Conservation (phyloP, 2,888 invertebrate genomes). For the Melanotus villosus region DNA sequence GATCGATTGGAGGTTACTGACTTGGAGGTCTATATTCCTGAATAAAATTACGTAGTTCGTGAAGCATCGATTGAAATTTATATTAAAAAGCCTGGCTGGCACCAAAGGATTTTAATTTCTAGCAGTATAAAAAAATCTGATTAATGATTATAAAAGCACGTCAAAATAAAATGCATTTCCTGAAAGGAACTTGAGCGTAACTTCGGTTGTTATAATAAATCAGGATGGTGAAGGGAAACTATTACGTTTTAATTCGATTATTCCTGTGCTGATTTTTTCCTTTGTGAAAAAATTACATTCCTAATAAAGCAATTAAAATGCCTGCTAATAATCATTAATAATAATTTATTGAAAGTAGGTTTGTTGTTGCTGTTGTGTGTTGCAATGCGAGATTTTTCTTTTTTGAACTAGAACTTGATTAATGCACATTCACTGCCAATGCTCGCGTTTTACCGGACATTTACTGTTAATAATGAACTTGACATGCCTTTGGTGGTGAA, state of each 20-base stretch:
- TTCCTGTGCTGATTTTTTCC: background rate
- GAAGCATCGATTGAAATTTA: constrained; percentile 11
- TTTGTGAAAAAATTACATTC: background rate
- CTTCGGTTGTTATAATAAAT: background rate
- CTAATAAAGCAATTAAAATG: background rate
- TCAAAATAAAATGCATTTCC: constrained; percentile 17
- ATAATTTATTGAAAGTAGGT: background rate
- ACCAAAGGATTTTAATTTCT: constrained; percentile 12
- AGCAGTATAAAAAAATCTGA: constrained; percentile 10
- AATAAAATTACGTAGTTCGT: background rate
- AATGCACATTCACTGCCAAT: constrained; percentile 16
- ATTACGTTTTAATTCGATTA: constrained; percentile 1
- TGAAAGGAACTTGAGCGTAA: constrained; percentile 6
- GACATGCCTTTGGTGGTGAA: constrained; percentile 3
- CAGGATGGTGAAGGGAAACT: constrained; percentile 1
- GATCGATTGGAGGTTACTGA: constrained; percentile 15
- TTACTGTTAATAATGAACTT: constrained; percentile 16
- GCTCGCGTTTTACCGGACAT: constrained; percentile 15
- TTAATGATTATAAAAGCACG: constrained; percentile 6
- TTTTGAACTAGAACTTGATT: constrained; percentile 18
- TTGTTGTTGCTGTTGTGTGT: background rate
- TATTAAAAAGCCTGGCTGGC: constrained; percentile 16
- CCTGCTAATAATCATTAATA: background rate
- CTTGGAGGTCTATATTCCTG: background rate
- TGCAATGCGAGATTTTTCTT: background rate